Evolutionary conservation across 2,113 vertebrate genomes (phyloP), one percentile per base, ranked within the genome.

Genomic region (Burhinus bistriatus): DNA sequence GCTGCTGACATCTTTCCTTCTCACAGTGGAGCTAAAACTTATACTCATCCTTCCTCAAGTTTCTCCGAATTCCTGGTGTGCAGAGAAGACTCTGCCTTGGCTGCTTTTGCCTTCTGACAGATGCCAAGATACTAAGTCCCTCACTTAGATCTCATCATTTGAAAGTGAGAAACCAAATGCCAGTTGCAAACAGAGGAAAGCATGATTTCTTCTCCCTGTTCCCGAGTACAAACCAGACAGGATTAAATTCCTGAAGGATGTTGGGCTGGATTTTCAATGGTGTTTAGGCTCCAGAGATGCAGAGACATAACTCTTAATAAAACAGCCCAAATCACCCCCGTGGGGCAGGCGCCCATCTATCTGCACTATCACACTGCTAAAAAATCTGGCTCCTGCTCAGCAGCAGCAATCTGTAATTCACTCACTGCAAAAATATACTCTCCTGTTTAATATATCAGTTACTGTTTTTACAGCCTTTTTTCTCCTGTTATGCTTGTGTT

Each of bases 271-370:
- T 73, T 90, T 87, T 87, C 66, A 71, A n/a, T 0, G 11, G 30
- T 96, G 90, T 96, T 97, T 96, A 88, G 95, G 27, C 49, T 96
- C 30, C 64, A 79, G 66, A 77, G 82, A 62, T 69, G 40, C 45
- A 54, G 40, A 96, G 87, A 92, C 93, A 94, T 76, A 96, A 93
- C 87, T 95, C n/a, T 65, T 26, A 54, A 77, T n/a, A 49, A 83
- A 90, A 85, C 36, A 96, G 66, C 49, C 86, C 72, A 90, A 86
- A 92, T 51, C 58, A 92, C 15, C 45, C 23, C 44, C 18, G 2
- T 57, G 70, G 85, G 70, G 27, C 81, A 83, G 85, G 30, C 49
- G 0, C 62, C 71, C 61, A 70, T 73, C 75, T 96, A 94, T 96
- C 90, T 90, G 40, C 52, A 38, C 40, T 96, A 96, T 93, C 85